Conservation (phyloP, 1,140 invertebrate species). For the Cardiocondyla obscurior region DNA sequence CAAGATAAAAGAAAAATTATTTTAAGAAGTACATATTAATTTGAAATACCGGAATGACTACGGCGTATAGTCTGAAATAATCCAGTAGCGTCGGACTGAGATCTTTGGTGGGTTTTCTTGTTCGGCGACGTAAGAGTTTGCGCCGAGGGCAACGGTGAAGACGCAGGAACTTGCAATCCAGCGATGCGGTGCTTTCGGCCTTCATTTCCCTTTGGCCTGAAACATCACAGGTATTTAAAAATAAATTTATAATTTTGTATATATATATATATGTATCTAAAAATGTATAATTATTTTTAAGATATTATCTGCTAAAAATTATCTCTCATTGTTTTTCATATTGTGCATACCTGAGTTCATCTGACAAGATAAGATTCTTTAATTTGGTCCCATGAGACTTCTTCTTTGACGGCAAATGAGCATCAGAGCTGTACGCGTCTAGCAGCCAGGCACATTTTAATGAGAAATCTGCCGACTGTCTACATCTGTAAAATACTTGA, state of each 20-base stretch:
- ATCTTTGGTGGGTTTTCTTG: slow-evolving; percentile 92
- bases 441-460: slow-evolving; percentile 97
- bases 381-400: slow-evolving; percentile 94
- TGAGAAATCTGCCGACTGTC: slow-evolving; percentile 97
- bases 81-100: slow-evolving; percentile 95
- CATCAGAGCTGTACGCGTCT: slow-evolving; percentile 95
- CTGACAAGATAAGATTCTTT: slow-evolving; percentile 94
- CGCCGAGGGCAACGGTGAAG: slow-evolving; percentile 77
- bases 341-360: slow-evolving; percentile 89
- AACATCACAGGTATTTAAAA: slow-evolving; percentile 38
- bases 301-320: neutral
- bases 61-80: slow-evolving; percentile 83
- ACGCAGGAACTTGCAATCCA: slow-evolving; percentile 77
- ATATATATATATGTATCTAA: too few species aligned
- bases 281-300: neutral
- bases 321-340: neutral
- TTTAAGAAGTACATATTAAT: neutral
- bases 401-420: slow-evolving; percentile 89
- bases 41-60: slow-evolving; percentile 81
- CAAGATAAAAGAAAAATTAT: neutral
- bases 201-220: slow-evolving; percentile 82
- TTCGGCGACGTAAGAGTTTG: slow-evolving; percentile 81
- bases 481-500: slow-evolving; percentile 88
- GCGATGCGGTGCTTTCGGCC: slow-evolving; percentile 76
- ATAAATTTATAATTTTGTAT: neutral